phyloP scores from a whole-genome alignment of 2,113 vertebrate genomes.

The Hiodon alosoides region DNA sequence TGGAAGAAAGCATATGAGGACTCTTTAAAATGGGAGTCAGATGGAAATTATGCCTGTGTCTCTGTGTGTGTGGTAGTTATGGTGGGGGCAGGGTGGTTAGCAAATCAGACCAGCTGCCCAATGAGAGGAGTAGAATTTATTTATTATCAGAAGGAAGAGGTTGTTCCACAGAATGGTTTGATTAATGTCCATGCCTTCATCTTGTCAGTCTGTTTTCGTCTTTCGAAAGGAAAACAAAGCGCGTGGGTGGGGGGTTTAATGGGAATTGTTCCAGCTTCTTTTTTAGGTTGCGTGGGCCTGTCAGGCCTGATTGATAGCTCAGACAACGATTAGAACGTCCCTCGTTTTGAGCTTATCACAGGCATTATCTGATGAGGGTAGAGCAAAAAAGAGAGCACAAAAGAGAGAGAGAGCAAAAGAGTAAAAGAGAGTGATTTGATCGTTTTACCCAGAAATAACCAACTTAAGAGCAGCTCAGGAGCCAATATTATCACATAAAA shows the following conservation, averaged over 20 bases:
- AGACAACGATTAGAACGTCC: constrained; percentile 71
- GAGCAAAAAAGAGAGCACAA: constrained; percentile 3
- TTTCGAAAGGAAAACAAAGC: constrained; percentile 67
- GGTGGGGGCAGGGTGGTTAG: constrained; percentile 42
- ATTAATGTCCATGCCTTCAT: constrained; percentile 78
- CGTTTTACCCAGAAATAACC: constrained; percentile 3
- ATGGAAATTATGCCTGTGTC: constrained; percentile 26
- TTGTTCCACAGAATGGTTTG: constrained; percentile 74
- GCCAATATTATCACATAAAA: not conserved
- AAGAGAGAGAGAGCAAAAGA: constrained; percentile 34
- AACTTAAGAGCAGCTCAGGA: not conserved
- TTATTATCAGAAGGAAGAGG: constrained; percentile 71
- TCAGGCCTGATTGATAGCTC: constrained; percentile 82
- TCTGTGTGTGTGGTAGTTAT: constrained; percentile 15
- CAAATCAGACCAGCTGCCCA: constrained; percentile 67
- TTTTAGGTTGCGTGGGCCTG: constrained; percentile 69
- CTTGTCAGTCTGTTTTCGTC: constrained; percentile 72
- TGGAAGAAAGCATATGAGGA: constrained; percentile 48
- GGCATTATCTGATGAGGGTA: constrained; percentile 43
- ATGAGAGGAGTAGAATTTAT: constrained; percentile 68
- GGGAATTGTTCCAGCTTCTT: constrained; percentile 62
- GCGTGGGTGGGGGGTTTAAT: constrained; percentile 55
- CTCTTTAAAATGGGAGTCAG: constrained; percentile 40
- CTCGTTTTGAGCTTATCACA: constrained; percentile 43
- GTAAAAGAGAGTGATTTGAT: constrained; percentile 29